Base-by-base conservation (phyloP, 2,797 vertebrate species). In the Rhodeus uyekii region DNA sequence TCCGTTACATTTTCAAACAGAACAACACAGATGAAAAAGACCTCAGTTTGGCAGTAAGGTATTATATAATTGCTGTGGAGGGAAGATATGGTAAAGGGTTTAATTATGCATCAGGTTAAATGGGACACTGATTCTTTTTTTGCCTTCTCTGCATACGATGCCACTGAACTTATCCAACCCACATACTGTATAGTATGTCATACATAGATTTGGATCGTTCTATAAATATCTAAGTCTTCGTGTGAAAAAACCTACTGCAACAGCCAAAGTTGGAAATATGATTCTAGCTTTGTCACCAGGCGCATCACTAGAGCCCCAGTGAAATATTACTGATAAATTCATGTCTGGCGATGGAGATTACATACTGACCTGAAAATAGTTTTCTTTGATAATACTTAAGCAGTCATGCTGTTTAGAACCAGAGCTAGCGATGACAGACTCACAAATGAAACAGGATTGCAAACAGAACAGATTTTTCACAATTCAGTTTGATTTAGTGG, bases 71-170 rank as follows among this genome's bases (percentile, higher is more conserved):
- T 58, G 68, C 50, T 50, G 39, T 60, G 39, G n/a, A 60, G 29
- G 46, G 36, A 79, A 72, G 55, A 69, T 48, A 73, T 50, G 24
- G n/a, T 16, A 81, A 50, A 19, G 58, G 39, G n/a, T 81, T 78
- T 64, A 85, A 84, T 85, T 77, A 84, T 85, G 63, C 44, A 84
- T 82, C 73, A 69, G 39, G 36, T 27, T 68, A 67, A 44, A 69
- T 58, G 32, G 79, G 58, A 29, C 44, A 63, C 42, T 36, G 55
- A 29, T 32, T 63, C 27, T 32, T 34, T 80, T 27, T 60, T 34
- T 32, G 53, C 10, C 27, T 60, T 53, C 27, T 67, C 44, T 55
- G 32, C 27, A 55, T 27, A n/a, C 32, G 60, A 27, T 68, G n/a
- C 27, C 76, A 50, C 22, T 24, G 61, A 50, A 38, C 48, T 55